Conservation (phyloP, 2,888 invertebrate genomes). For the Latrodectus elegans region DNA sequence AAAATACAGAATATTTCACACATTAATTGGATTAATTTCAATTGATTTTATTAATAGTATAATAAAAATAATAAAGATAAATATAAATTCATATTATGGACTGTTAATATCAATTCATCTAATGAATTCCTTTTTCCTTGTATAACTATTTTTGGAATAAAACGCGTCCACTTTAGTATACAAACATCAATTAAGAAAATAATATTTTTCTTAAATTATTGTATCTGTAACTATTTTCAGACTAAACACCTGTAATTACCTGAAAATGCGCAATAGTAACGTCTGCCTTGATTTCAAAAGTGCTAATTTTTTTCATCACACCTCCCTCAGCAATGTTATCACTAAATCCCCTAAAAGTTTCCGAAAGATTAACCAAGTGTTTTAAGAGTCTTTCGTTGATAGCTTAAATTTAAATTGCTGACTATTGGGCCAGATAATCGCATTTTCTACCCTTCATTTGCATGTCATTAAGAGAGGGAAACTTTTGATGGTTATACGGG, state of each 20-base stretch:
- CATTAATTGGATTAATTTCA: no score
- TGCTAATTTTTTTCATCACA: not conserved
- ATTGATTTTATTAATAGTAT: no score
- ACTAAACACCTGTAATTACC: not conserved
- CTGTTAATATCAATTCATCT: no score
- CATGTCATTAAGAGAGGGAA: slow-evolving; percentile 55
- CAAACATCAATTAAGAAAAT: no score
- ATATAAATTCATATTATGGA: no score
- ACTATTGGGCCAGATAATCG: slow-evolving; percentile 45
- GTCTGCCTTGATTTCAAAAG: not conserved
- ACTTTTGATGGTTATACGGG: slow-evolving; percentile 50
- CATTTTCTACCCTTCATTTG: slow-evolving; percentile 43
- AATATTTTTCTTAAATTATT: not conserved
- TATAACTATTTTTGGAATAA: no score
- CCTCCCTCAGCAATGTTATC: slow-evolving; percentile 13
- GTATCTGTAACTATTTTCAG: not conserved
- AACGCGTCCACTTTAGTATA: no score
- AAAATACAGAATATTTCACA: no score
- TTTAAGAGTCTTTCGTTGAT: slow-evolving; percentile 14
- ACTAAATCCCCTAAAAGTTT: slow-evolving; percentile 55
- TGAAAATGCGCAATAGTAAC: not conserved
- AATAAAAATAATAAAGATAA: no score
- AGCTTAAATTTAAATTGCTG: slow-evolving; percentile 50
- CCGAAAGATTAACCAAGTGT: slow-evolving; percentile 40
- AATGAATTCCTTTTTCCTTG: no score